Percentiles rank a stretch among this genome's conserved stretches.
These are phyloP conservation scores for Phengaris arion DNA, from an alignment of 2,888 invertebrate species.

Conservation along the genomic window DNA sequence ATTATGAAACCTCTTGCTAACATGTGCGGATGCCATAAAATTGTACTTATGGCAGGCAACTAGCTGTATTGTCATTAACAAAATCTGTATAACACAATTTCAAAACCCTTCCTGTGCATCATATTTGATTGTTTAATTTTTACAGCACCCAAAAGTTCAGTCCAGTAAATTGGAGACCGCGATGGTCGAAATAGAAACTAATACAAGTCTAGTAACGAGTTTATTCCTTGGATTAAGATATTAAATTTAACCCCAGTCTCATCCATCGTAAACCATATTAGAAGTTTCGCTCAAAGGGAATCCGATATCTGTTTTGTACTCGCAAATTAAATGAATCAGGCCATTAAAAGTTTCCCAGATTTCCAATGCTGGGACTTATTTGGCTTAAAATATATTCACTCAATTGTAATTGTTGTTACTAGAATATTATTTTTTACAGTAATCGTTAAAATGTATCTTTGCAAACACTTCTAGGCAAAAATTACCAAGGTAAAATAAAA, in stretches of 20 bases:
- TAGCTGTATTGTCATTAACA: no score
- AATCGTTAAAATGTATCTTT: not conserved
- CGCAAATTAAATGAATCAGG: slow-evolving; percentile 20
- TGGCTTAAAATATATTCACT: not conserved
- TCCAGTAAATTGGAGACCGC: not conserved
- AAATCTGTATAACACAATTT: no score
- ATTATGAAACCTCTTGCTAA: no score
- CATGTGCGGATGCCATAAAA: no score
- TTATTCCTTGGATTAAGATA: slow-evolving; percentile 16
- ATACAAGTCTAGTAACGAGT: not conserved
- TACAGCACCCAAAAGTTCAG: not conserved
- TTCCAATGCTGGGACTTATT: slow-evolving; percentile 18
- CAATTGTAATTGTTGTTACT: not conserved
- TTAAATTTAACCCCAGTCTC: slow-evolving; percentile 12
- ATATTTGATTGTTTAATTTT: no score
- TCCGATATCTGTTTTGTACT: slow-evolving; percentile 27
- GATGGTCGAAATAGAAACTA: slow-evolving; percentile 3
- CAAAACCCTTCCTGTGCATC: no score
- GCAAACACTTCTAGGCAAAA: no score
- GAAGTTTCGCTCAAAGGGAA: slow-evolving; percentile 19
- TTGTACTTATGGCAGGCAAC: no score
- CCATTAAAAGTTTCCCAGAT: not conserved
- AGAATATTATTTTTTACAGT: not conserved
- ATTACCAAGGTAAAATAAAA: no score
- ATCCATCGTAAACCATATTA: slow-evolving; percentile 16